These are phyloP conservation scores for Lagopus muta DNA, from an alignment of 2,113 vertebrate genomes.

Conservation along the genomic window DNA sequence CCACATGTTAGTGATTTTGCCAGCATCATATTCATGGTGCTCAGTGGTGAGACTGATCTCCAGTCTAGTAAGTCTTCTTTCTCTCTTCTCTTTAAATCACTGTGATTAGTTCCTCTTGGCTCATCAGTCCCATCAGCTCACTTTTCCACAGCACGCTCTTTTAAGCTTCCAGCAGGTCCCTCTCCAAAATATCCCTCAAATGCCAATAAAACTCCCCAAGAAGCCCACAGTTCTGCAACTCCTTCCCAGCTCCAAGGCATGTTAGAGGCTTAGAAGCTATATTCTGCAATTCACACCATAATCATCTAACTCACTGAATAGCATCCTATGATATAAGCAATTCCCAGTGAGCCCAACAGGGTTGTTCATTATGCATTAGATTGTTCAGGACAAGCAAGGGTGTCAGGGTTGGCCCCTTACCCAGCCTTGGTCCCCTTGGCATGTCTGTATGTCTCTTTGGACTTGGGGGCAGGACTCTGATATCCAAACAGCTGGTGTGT, in stretches of 20 bases:
- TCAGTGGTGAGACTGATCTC: neutral
- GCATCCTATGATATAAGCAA: neutral
- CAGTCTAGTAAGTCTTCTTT: neutral
- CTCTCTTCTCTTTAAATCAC: neutral
- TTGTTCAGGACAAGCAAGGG: neutral
- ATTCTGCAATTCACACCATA: neutral
- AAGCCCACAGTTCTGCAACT: neutral
- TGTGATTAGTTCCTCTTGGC: neutral
- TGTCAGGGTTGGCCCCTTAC: neutral
- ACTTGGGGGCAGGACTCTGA: neutral
- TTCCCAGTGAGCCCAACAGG: neutral
- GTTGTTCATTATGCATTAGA: neutral
- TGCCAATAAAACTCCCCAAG: neutral
- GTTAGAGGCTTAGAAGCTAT: neutral
- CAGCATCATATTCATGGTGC: neutral
- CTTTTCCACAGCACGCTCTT: neutral
- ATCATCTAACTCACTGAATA: fast-evolving
- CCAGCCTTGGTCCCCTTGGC: neutral
- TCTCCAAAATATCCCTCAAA: neutral
- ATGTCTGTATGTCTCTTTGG: neutral
- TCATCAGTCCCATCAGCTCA: neutral
- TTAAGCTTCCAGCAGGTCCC: neutral
- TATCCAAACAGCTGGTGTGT: neutral
- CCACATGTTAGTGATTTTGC: neutral
- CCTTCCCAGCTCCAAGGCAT: neutral